Evolutionary conservation across 37 sponge, comb jelly and placozoan species (phyloP).

Genomic region (Cladorhizidae sp.): DNA sequence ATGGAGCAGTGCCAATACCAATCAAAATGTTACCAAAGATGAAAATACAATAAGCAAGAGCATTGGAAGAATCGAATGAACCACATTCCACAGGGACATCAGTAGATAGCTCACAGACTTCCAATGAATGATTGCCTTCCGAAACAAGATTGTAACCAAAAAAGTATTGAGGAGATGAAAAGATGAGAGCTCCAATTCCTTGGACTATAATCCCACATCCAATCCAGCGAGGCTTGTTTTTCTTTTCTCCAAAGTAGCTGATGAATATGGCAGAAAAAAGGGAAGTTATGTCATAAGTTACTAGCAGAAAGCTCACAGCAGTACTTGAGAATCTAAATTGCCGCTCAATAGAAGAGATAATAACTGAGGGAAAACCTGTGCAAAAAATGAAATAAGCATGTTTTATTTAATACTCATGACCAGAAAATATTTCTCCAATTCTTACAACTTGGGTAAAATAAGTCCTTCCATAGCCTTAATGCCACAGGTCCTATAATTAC

Average conservation of each 20-base stretch:
- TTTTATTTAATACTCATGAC: too few relatives aligned
- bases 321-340: conserved; percentile 79
- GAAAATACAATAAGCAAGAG: conserved; percentile 68
- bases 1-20: conserved; percentile 83
- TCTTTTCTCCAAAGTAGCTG: conserved; percentile 76
- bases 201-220: conserved; percentile 60
- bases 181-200: conserved; percentile 64
- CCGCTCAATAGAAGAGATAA: conserved; percentile 72
- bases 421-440: too few relatives aligned
- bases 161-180: conserved; percentile 78
- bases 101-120: neutral
- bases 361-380: conserved; percentile 63
- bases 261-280: conserved; percentile 65
- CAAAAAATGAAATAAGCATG: too few relatives aligned
- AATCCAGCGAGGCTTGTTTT: conserved; percentile 79
- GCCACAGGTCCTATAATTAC: too few relatives aligned
- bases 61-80: conserved; percentile 21
- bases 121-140: neutral
- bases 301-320: conserved; percentile 50
- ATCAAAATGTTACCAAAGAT: conserved; percentile 77
- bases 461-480: too few relatives aligned
- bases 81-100: neutral
- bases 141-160: conserved; percentile 33
- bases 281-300: conserved; percentile 69
- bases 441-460: too few relatives aligned